Conservation (phyloP, 2,888 invertebrate genomes). For the Sarcophaga subvicina region DNA sequence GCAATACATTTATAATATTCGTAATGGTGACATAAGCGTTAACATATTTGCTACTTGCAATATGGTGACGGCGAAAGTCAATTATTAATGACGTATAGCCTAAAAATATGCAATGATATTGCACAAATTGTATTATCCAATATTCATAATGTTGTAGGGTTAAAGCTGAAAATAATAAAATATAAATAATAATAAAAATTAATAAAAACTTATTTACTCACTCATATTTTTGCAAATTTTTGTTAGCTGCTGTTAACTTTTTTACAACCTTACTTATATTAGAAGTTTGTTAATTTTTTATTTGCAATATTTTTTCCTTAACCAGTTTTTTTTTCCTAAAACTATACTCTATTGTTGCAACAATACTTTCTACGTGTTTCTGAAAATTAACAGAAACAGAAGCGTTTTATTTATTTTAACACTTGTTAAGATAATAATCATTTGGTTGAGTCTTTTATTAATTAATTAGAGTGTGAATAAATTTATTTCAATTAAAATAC, state of each 20-base stretch:
- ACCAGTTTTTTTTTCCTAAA: too few relatives aligned
- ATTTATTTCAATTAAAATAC: not conserved
- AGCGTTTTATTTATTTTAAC: not conserved
- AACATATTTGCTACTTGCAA: not conserved
- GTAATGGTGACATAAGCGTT: not conserved
- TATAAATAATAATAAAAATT: too few relatives aligned
- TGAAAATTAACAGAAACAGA: not conserved
- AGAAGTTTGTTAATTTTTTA: too few relatives aligned
- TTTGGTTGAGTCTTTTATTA: not conserved
- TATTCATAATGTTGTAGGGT: not conserved
- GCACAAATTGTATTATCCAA: not conserved
- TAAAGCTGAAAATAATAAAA: not conserved
- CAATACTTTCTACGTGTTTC: not conserved
- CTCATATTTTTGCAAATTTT: too few relatives aligned
- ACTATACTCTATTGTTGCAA: too few relatives aligned
- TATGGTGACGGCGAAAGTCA: not conserved
- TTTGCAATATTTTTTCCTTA: too few relatives aligned
- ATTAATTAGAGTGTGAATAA: not conserved
- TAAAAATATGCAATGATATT: constrained; percentile 23
- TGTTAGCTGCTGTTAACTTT: too few relatives aligned
- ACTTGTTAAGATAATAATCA: not conserved
- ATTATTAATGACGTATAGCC: constrained; percentile 14
- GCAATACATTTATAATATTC: not conserved
- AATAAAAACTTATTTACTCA: too few relatives aligned
- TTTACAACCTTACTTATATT: too few relatives aligned